Conservation (phyloP, 2,797 vertebrate genomes). For the Champsocephalus esox region DNA sequence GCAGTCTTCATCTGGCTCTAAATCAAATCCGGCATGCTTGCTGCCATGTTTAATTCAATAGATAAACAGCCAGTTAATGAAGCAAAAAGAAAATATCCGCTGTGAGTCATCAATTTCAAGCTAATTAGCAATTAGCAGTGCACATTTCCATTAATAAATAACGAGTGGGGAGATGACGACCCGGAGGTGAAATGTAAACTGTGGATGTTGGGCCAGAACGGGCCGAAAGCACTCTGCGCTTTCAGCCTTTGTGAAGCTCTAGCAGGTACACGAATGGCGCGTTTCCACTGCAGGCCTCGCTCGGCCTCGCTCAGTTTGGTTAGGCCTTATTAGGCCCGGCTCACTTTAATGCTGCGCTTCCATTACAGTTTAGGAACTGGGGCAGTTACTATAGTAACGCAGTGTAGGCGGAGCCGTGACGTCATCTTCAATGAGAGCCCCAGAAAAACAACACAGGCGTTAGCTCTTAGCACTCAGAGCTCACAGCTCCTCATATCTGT, state of each 20-base stretch:
- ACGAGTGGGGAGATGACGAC: conserved; percentile 53
- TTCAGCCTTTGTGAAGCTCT: not conserved
- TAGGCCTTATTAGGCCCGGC: too few species aligned
- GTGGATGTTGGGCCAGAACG: conserved; percentile 21
- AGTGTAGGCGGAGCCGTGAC: too few species aligned
- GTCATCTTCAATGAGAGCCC: too few species aligned
- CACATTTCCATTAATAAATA: conserved; percentile 69
- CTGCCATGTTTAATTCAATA: conserved; percentile 74
- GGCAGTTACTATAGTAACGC: too few species aligned
- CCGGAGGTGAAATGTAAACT: conserved; percentile 65
- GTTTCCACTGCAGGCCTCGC: too few species aligned
- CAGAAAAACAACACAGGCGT: too few species aligned
- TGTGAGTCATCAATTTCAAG: conserved; percentile 71
- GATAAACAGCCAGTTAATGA: conserved; percentile 73
- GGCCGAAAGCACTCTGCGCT: conserved; percentile 16
- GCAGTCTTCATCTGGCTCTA: conserved; percentile 35
- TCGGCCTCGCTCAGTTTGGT: too few species aligned
- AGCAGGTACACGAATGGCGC: too few species aligned
- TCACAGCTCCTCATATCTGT: too few species aligned
- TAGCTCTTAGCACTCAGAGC: too few species aligned
- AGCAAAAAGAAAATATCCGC: conserved; percentile 49
- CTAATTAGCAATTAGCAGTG: conserved; percentile 75
- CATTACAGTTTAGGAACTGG: too few species aligned
- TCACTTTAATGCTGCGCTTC: too few species aligned
- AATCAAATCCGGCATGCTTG: conserved; percentile 38